phyloP scores from a whole-genome alignment of 30 jellyfish, hydroid and myxozoan genomes.

The Aurelia coerulea region DNA sequence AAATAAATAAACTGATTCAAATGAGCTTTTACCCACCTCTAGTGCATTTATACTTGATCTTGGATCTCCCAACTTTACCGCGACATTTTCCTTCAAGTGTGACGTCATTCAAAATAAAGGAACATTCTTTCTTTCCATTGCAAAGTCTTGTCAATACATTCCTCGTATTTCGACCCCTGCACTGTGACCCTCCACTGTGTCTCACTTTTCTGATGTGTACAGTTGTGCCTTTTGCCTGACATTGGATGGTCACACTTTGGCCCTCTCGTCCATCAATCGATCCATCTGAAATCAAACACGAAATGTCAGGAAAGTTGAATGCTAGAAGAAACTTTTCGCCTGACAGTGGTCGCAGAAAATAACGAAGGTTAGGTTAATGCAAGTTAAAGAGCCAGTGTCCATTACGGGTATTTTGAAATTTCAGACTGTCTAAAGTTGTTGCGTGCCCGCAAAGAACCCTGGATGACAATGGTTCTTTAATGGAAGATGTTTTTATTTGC shows the following conservation, averaged over 20 bases:
- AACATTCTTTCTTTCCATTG: conserved; percentile 63
- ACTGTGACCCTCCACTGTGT: conserved; percentile 58
- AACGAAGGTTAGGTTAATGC: too few relatives aligned
- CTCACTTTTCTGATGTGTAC: conserved; percentile 56
- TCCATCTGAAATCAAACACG: conserved; percentile 28
- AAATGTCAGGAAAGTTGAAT: neutral
- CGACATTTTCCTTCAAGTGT: conserved; percentile 61
- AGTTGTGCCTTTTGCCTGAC: conserved; percentile 53
- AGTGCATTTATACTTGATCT: conserved; percentile 69
- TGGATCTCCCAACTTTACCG: conserved; percentile 67
- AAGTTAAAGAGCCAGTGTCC: too few relatives aligned
- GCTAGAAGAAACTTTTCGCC: too few relatives aligned
- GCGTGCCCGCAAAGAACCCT: too few relatives aligned
- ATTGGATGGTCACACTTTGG: conserved; percentile 47
- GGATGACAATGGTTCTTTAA: too few relatives aligned
- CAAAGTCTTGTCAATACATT: conserved; percentile 56
- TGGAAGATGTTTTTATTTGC: too few relatives aligned
- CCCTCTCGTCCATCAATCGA: conserved; percentile 60
- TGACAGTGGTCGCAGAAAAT: too few relatives aligned
- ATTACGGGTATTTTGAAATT: too few relatives aligned
- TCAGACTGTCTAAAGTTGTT: too few relatives aligned
- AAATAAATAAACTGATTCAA: too few relatives aligned
- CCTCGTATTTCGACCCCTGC: conserved; percentile 63
- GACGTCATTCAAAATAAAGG: conserved; percentile 55
- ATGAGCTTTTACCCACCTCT: conserved; percentile 38